Base-by-base conservation (phyloP, 2,797 vertebrate species). In the Nannoperca australis region DNA sequence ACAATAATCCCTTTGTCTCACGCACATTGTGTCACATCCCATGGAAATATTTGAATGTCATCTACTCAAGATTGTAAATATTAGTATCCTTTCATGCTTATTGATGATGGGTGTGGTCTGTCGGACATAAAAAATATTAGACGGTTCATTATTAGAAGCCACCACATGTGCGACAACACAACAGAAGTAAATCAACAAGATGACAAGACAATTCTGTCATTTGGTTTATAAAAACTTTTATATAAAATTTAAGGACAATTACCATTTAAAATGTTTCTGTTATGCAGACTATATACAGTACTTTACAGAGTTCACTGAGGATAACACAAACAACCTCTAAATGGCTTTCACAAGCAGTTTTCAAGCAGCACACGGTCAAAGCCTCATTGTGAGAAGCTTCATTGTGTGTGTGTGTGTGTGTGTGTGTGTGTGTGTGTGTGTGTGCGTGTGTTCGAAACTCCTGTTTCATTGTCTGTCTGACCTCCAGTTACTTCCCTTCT, bases 1-100 rank as follows among this genome's bases (percentile, higher is more conserved):
- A 93, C 90, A 94, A 93, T 87, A 68, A 82, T 70, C 47, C 44
- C 78, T 92, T 89, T 92, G 90, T 92, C 63, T 93, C 56, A 54
- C 55, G 60, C 74, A 83, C 75, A 82, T 24, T 34, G 61, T 70
- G 70, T 88, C 78, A 77, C 22, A 3, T 59, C 74, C 68, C 38
- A 27, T 60, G 44, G 53, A 84, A 72, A 80, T 44, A 79, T 64
- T 20, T 47, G 45, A 17, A 47, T 47, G 84, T 68, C 60, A 78
- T 76, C 49, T 71, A 51, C 30, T 73, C 50, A 70, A 73, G 51
- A 79, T 64, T 76, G 71, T 79, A 61, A 85, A 84, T 80, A 88
- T 86, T 70, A 82, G 15, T 56, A 20, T 72, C 17, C 22, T 47
- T 42, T 58, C 27, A 65, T 81, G 47, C 1, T 24, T 67, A 70